Base-by-base conservation (phyloP, 2,888 invertebrate species). In the Habrosyne pyritoides region DNA sequence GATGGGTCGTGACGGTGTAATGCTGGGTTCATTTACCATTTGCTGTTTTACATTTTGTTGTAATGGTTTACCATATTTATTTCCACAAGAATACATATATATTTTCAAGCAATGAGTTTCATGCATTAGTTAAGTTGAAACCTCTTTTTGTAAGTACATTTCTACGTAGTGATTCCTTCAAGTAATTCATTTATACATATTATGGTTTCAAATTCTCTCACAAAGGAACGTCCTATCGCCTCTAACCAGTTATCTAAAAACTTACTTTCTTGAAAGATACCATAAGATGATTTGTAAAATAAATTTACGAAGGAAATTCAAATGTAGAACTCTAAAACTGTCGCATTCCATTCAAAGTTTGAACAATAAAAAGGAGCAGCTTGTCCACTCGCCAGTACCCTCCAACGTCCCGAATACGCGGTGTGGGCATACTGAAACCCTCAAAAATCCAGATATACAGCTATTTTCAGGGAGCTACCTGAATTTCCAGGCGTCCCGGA, bases 401-500 rank as follows among this genome's bases (percentile, higher is more conserved):
- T 50, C 28, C 10, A 50, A 50, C 50, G 28, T 28, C 21, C 28
- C 14, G 18, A 24, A 14, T 42, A 18, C 42, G 18, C 42, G 18
- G n/a, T 42, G 18, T 42, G 52, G 61, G 60, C 63, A 57, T 63
- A 59, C 60, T 50, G 57, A 55, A 53, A 52, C 53, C 60, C 56
- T 66, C 61, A 61, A 69, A 69, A 57, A 57, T 42, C 56, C 54
- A 56, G 46, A 56, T 52, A 51, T 60, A 55, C 57, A 57, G 59
- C 59, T 66, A 64, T 72, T 71, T 71, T 48, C 56, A 63, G 54
- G 58, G 18, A 24, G 28, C 18, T 28, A 28, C 50, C 50, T 50
- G 50, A 28, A 50, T 28, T 28, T 50, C 18, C 42, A 42, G 42
- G 18, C 42, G 42, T 42, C 14, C 42, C 42, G 42, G 42, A 8